Base-by-base conservation (phyloP, 2,888 invertebrate species). In the Idaea biselata region DNA sequence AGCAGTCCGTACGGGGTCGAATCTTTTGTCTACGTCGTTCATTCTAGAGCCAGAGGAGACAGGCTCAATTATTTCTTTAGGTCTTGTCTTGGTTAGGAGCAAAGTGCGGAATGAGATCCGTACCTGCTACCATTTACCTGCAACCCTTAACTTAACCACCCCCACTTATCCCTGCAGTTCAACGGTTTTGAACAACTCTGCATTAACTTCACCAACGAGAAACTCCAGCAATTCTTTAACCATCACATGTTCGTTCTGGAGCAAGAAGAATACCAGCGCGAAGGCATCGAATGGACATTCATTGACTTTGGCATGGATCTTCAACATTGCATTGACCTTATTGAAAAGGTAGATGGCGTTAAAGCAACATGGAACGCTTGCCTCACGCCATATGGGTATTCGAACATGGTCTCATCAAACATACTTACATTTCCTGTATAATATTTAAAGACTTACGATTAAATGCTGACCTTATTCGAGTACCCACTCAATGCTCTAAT, bases 171-270 rank as follows among this genome's bases (percentile, higher is more conserved):
- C 92, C 93, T 91, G 91, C 94, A 97, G 96, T 96, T 89, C 95
- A 98, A 98, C 95, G 97, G 98, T 93, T 98, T 98, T 94, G 98
- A 98, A 94, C 98, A 98, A 94, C 95, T 98, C 89, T 98, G 98
- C 94, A 98, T 98, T 95, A 98, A 98, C 95, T 98, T 98, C 94
- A 98, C 98, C 91, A 98, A 98, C 93, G 98, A 98, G 94, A 97
- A 98, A 93, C 95, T 98, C 81, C 98, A 99, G 94, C 98, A 98
- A 93, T 98, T 98, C 95, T 98, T 98, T 96, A 98, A 98, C 94
- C 98, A 98, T 90, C 97, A 98, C 95, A 98, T 98, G 98, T 98
- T 98, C 93, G 97, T 98, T 77, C 94, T 98, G 86, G 98, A 98
- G 93, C 98, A 98, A 96, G 98, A 98, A 93, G 98, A 98, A 87